phyloP scores from a whole-genome alignment of 1,140 invertebrate species.

The Zaprionus lachaisei region DNA sequence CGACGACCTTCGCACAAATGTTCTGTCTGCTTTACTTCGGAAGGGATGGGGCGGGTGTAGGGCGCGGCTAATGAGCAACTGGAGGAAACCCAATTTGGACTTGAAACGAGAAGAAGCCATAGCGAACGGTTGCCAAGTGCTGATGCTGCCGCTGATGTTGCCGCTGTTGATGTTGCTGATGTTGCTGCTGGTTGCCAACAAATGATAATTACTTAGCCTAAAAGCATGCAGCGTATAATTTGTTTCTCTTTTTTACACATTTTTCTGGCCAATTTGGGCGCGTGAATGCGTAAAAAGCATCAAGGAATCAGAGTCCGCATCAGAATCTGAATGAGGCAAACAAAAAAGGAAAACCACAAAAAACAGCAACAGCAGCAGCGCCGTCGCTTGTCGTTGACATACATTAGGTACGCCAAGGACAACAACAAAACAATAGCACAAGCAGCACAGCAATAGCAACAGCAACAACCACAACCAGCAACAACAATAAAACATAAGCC shows the following conservation, averaged over 20 bases:
- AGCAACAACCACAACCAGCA: constrained; percentile 35
- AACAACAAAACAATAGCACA: constrained; percentile 43
- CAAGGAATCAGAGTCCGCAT: constrained; percentile 31
- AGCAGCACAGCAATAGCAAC: neutral
- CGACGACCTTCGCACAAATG: constrained; percentile 56
- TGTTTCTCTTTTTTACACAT: constrained; percentile 44
- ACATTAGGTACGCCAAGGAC: constrained; percentile 76
- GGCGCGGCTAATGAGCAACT: constrained; percentile 64
- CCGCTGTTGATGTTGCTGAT: constrained; percentile 10
- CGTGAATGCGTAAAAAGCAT: constrained; percentile 77
- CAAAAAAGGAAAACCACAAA: constrained; percentile 37
- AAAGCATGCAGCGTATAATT: constrained; percentile 57
- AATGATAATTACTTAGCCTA: constrained; percentile 65
- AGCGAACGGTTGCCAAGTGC: constrained; percentile 23
- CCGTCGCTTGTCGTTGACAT: constrained; percentile 60
- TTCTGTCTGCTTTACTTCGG: constrained; percentile 27
- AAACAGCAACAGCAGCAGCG: constrained; percentile 37
- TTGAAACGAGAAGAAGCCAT: constrained; percentile 38
- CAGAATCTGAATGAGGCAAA: constrained; percentile 27
- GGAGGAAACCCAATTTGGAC: constrained; percentile 53
- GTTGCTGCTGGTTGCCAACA: constrained; percentile 54
- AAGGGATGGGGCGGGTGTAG: neutral
- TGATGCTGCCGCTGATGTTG: constrained; percentile 29
- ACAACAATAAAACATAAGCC: constrained; percentile 59
- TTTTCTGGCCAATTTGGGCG: constrained; percentile 63